Conservation (phyloP, 2,888 invertebrate species). For the Polietes domitor region DNA sequence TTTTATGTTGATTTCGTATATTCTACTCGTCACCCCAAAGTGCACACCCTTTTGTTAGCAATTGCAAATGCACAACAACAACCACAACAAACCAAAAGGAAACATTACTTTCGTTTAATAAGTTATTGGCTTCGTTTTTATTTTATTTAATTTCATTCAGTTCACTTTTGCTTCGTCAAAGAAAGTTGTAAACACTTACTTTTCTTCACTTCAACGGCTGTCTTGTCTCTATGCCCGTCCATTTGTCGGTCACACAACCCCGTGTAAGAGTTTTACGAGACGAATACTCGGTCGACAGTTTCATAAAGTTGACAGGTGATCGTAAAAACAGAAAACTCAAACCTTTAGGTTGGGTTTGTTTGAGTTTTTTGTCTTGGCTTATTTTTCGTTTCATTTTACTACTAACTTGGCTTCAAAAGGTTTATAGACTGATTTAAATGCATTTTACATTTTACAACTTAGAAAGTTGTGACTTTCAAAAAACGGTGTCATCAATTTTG, state of each 20-base stretch:
- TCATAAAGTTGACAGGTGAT: constrained; percentile 37
- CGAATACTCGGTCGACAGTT: constrained; percentile 30
- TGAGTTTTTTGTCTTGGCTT: not conserved
- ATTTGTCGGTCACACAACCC: not conserved
- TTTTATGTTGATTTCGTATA: too few relatives aligned
- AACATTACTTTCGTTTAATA: constrained; percentile 15
- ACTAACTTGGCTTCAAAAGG: constrained; percentile 40
- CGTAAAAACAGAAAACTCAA: constrained; percentile 37
- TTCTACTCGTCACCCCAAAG: not conserved
- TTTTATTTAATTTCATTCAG: constrained; percentile 11
- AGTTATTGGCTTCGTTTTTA: constrained; percentile 16
- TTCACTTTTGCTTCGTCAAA: constrained; percentile 14
- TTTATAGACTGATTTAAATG: constrained; percentile 50
- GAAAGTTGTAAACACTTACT: constrained; percentile 21
- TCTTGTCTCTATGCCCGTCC: constrained; percentile 6
- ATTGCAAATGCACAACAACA: not conserved
- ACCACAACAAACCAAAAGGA: constrained; percentile 5
- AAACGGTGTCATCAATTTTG: not conserved
- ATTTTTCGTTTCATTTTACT: constrained; percentile 25
- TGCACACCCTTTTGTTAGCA: not conserved
- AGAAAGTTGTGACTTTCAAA: constrained; percentile 47
- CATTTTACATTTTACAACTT: constrained; percentile 55
- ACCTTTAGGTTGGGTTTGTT: not conserved
- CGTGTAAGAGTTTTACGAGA: not conserved
- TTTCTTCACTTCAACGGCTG: not conserved